Conservation (phyloP, 2,888 invertebrate species). For the Tuta absoluta region DNA sequence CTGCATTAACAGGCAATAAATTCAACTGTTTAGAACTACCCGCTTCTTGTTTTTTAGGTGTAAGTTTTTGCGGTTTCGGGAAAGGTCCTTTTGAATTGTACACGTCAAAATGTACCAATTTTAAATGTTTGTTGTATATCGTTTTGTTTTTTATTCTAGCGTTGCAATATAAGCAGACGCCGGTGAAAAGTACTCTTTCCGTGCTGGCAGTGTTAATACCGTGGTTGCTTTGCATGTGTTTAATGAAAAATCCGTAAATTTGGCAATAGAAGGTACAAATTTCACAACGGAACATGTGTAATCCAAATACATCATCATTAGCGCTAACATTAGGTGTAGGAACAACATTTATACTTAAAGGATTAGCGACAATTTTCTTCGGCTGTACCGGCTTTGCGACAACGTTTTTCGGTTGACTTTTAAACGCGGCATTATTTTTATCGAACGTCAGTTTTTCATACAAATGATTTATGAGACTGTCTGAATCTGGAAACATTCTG, state of each 20-base stretch:
- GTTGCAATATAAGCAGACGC: background rate
- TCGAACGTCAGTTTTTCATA: conserved; percentile 47
- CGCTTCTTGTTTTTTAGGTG: conserved; percentile 1
- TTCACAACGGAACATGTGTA: background rate
- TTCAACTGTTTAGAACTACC: background rate
- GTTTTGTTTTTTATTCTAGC: background rate
- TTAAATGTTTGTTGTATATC: background rate
- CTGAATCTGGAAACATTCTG: conserved; percentile 45
- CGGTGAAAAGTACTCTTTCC: background rate
- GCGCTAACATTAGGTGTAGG: background rate
- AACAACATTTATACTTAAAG: background rate
- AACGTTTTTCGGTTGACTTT: conserved; percentile 12
- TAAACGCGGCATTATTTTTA: conserved; percentile 22
- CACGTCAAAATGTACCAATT: background rate
- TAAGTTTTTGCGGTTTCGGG: background rate
- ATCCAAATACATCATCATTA: too few species aligned
- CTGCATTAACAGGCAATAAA: background rate
- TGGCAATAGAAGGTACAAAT: background rate
- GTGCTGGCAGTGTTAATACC: background rate
- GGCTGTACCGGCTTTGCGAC: too few species aligned
- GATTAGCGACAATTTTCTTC: background rate
- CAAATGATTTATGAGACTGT: conserved; percentile 50
- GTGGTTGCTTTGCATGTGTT: conserved; percentile 1
- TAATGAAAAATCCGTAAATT: background rate
- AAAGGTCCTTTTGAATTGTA: background rate